Evolutionary conservation across 2,888 invertebrate species (phyloP).

Genomic region (Scelioninae gen. 2): DNA sequence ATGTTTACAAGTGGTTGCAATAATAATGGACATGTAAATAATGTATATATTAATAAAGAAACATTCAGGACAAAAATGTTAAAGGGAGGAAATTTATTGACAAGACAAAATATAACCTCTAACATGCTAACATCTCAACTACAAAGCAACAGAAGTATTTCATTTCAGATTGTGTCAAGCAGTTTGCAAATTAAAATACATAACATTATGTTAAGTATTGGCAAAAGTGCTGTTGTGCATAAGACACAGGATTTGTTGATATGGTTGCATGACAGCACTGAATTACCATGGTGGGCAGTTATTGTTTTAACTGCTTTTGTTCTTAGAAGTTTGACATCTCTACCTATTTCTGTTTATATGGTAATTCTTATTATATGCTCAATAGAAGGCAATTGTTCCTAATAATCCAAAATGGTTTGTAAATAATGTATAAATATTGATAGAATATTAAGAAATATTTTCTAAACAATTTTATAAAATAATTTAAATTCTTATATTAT

Average conservation of each 20-base stretch:
- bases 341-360: slow-evolving; percentile 23
- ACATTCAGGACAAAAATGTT: not conserved
- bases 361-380: slow-evolving; percentile 19
- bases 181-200: not conserved
- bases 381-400: no score
- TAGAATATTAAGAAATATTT: no score
- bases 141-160: slow-evolving; percentile 1
- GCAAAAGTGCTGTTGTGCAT: slow-evolving; percentile 4
- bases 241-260: slow-evolving; percentile 20
- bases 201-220: slow-evolving; percentile 1
- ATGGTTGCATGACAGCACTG: slow-evolving; percentile 20
- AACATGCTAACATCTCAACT: not conserved
- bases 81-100: not conserved
- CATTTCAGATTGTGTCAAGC: not conserved
- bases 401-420: no score
- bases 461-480: no score
- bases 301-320: slow-evolving; percentile 25
- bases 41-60: not conserved
- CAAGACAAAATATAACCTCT: not conserved
- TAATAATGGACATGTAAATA: not conserved
- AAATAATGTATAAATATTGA: no score
- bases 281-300: slow-evolving; percentile 33
- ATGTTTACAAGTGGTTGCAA: not conserved
- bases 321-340: slow-evolving; percentile 9
- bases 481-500: no score